These are phyloP conservation scores for Aphidoletes aphidimyza DNA, from an alignment of 2,888 invertebrate genomes.

Conservation along the genomic window DNA sequence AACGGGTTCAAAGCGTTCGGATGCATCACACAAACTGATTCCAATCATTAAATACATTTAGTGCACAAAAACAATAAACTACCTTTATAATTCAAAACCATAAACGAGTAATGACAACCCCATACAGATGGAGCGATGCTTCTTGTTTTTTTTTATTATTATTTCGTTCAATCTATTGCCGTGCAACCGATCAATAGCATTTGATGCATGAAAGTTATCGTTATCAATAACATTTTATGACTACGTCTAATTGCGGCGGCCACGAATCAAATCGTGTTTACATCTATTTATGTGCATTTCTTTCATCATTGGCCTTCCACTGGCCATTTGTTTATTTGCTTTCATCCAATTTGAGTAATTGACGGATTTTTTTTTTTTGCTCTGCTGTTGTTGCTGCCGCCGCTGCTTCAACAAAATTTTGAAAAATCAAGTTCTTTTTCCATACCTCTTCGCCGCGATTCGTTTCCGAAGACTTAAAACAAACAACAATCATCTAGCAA, in stretches of 20 bases:
- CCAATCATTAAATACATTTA: too few relatives aligned
- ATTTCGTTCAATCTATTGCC: too few relatives aligned
- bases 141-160: too few relatives aligned
- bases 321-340: slow-evolving; percentile 4
- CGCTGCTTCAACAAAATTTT: neutral
- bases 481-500: neutral
- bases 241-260: neutral
- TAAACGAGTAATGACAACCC: too few relatives aligned
- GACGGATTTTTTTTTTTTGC: neutral
- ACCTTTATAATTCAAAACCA: too few relatives aligned
- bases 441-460: neutral
- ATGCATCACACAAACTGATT: too few relatives aligned
- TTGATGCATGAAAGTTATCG: slow-evolving; percentile 27
- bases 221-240: slow-evolving; percentile 49
- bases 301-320: neutral
- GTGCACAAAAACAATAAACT: too few relatives aligned
- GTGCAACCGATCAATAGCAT: neutral
- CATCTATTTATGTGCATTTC: neutral
- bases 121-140: too few relatives aligned
- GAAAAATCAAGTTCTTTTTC: slow-evolving; percentile 33
- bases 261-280: neutral
- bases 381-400: too few relatives aligned
- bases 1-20: too few relatives aligned
- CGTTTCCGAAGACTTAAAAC: slow-evolving; percentile 27
- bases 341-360: slow-evolving; percentile 42